These are phyloP conservation scores for Chrysemys picta DNA, from an alignment of 2,113 vertebrate species.

Conservation along the genomic window DNA sequence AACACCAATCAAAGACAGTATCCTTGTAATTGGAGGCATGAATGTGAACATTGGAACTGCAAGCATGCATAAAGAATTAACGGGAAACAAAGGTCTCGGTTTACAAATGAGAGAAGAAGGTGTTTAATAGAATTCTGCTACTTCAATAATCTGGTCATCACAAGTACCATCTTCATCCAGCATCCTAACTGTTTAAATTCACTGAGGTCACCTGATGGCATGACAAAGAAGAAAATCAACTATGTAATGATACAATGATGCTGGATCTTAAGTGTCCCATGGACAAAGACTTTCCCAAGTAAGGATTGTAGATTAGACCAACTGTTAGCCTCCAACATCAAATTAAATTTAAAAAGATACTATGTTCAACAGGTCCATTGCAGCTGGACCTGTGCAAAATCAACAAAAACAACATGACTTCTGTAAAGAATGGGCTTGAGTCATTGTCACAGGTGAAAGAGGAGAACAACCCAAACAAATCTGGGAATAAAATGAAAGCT, in stretches of 20 bases:
- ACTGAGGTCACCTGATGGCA: not conserved
- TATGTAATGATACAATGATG: not conserved
- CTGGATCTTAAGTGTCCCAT: not conserved
- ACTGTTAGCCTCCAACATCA: not conserved
- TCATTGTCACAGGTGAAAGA: not conserved
- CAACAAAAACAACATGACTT: not conserved
- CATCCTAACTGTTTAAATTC: not conserved
- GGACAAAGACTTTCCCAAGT: not conserved
- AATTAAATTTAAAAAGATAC: not conserved
- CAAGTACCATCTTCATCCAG: not conserved
- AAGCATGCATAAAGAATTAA: not conserved
- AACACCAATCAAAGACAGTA: not conserved
- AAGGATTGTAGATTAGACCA: not conserved
- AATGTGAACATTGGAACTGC: not conserved
- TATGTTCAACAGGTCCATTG: not conserved
- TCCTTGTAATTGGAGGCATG: not conserved
- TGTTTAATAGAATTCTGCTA: not conserved
- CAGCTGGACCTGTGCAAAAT: not conserved
- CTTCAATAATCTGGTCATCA: not conserved
- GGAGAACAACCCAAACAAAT: not conserved
- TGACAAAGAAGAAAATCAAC: not conserved
- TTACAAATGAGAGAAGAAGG: not conserved
- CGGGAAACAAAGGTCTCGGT: not conserved
- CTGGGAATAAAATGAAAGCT: too few species aligned
- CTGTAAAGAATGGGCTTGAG: not conserved